A percentile compares a stretch with the other conserved stretches of the same genome.
These are phyloP conservation scores for Psittacula cyanocephala DNA, from an alignment of 2,113 vertebrate species.

Conservation along the genomic window DNA sequence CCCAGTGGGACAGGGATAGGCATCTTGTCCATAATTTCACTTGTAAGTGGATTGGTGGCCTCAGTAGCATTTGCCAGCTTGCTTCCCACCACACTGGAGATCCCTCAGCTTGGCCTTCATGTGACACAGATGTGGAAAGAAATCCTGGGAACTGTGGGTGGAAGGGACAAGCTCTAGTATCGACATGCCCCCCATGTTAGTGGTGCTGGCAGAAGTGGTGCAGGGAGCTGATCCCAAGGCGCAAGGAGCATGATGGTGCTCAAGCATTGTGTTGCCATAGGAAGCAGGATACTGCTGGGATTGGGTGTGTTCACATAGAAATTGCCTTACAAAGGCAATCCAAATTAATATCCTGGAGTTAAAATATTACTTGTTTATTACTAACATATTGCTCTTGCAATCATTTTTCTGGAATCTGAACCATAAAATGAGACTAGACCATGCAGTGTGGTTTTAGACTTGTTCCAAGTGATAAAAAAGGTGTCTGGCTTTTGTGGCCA, in stretches of 20 bases:
- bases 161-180: not conserved
- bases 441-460: not conserved
- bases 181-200: not conserved
- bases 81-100: not conserved
- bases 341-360: not conserved
- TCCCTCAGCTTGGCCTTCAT: not conserved
- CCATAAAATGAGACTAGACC: not conserved
- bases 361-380: not conserved
- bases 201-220: not conserved
- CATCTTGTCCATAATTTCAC: too few relatives aligned
- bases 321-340: not conserved
- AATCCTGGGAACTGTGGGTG: not conserved
- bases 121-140: not conserved
- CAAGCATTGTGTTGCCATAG: not conserved
- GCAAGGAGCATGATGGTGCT: not conserved
- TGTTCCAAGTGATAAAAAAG: not conserved
- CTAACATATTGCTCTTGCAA: rapidly evolving
- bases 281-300: not conserved
- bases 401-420: not conserved
- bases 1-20: not conserved
- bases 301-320: not conserved
- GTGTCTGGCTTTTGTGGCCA: not conserved
- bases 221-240: not conserved
- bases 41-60: not conserved
- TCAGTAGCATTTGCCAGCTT: not conserved